Evolutionary conservation across 1,140 invertebrate genomes (phyloP).

Genomic region (Tetranychus urticae): DNA sequence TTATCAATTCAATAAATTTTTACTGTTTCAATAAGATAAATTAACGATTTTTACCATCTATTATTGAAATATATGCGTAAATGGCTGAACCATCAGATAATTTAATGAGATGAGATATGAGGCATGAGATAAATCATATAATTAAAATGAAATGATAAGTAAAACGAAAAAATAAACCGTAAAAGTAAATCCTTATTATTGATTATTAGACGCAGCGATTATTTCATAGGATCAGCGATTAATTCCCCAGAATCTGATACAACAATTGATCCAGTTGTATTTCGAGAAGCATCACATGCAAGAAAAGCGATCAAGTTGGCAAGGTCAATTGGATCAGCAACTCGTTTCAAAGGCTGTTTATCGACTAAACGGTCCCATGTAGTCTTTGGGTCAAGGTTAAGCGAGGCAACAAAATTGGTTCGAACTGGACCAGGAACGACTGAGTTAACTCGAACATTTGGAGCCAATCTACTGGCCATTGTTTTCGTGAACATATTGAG

Average conservation of each 20-base stretch:
- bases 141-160: too few species aligned
- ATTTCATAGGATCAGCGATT: background rate
- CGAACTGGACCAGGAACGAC: background rate
- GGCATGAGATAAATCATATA: too few species aligned
- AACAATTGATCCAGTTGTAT: slow-evolving; percentile 50
- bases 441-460: slow-evolving; percentile 44
- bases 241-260: slow-evolving; percentile 48
- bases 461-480: slow-evolving; percentile 15
- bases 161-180: too few species aligned
- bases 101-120: too few species aligned
- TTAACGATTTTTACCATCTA: too few species aligned
- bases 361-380: background rate
- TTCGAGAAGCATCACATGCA: slow-evolving; percentile 47
- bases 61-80: too few species aligned
- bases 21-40: too few species aligned
- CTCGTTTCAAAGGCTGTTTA: background rate
- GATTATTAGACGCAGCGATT: too few species aligned
- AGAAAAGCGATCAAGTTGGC: slow-evolving; percentile 57
- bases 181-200: too few species aligned
- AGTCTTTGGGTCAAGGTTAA: background rate
- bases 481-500: slow-evolving; percentile 69
- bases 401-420: background rate
- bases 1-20: too few species aligned
- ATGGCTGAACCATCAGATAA: too few species aligned
- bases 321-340: slow-evolving; percentile 44